phyloP scores from a whole-genome alignment of 2,888 invertebrate genomes.

The Melolontha melolontha region DNA sequence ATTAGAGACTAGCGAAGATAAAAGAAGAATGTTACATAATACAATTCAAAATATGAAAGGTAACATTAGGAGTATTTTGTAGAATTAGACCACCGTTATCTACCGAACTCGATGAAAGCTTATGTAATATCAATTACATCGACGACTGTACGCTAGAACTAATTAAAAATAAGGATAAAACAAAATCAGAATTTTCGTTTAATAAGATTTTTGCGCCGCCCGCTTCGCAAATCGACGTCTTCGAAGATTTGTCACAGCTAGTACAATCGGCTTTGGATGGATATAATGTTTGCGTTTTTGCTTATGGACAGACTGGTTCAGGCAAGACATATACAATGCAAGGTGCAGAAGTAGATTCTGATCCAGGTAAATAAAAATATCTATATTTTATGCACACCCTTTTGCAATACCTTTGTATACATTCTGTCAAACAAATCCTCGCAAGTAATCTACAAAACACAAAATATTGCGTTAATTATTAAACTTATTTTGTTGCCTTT shows the following conservation, averaged over 20 bases:
- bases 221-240: conserved; percentile 80
- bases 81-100: conserved; percentile 78
- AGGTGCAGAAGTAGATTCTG: conserved; percentile 65
- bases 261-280: conserved; percentile 91
- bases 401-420: too few relatives aligned
- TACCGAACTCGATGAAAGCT: conserved; percentile 69
- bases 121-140: conserved; percentile 70
- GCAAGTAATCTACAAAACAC: too few relatives aligned
- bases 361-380: conserved; percentile 49
- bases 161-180: conserved; percentile 65
- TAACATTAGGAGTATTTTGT: conserved; percentile 84
- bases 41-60: conserved; percentile 82
- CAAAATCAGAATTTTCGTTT: conserved; percentile 75
- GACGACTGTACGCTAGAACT: conserved; percentile 74
- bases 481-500: too few relatives aligned
- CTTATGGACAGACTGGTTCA: conserved; percentile 92
- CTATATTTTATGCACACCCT: too few relatives aligned
- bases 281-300: conserved; percentile 91
- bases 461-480: too few relatives aligned
- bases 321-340: conserved; percentile 94
- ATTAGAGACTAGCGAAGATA: conserved; percentile 54
- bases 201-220: conserved; percentile 86
- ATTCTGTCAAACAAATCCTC: too few relatives aligned
- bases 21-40: conserved; percentile 72
- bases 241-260: conserved; percentile 85